Conservation (phyloP, 2,113 vertebrate genomes). For the Callorhinus ursinus region DNA sequence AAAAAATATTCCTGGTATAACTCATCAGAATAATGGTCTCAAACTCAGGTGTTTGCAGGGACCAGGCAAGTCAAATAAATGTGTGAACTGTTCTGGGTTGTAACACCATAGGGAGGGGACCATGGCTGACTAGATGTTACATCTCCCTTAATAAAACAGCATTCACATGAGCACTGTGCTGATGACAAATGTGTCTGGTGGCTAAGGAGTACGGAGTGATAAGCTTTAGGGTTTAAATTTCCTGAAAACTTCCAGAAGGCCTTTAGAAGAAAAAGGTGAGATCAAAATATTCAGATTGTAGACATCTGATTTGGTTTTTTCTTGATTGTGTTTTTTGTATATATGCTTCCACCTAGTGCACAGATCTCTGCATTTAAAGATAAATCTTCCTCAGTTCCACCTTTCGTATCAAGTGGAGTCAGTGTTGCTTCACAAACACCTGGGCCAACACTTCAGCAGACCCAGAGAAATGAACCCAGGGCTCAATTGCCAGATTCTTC, state of each 20-base stretch:
- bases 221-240: background rate
- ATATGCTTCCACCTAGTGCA: constrained; percentile 13
- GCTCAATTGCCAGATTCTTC: constrained; percentile 73
- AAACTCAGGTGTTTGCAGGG: background rate
- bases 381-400: constrained; percentile 38
- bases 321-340: background rate
- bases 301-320: background rate
- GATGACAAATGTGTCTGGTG: background rate
- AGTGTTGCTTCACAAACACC: constrained; percentile 59
- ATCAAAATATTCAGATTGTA: background rate
- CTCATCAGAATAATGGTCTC: background rate
- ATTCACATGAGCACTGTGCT: background rate
- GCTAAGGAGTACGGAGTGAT: background rate
- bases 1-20: background rate
- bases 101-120: background rate
- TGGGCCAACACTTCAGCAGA: constrained; percentile 11
- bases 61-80: background rate
- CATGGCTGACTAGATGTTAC: background rate
- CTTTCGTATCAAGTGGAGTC: constrained; percentile 31
- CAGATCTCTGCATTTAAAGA: constrained; percentile 56
- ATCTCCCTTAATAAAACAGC: background rate
- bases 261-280: background rate
- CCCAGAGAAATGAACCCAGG: constrained; percentile 15
- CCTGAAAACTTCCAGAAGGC: background rate
- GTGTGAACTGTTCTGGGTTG: background rate